Evolutionary conservation across 2,797 vertebrate species (phyloP), one percentile per base, ranked within the genome.

Genomic region (Xiphophorus birchmanni): DNA sequence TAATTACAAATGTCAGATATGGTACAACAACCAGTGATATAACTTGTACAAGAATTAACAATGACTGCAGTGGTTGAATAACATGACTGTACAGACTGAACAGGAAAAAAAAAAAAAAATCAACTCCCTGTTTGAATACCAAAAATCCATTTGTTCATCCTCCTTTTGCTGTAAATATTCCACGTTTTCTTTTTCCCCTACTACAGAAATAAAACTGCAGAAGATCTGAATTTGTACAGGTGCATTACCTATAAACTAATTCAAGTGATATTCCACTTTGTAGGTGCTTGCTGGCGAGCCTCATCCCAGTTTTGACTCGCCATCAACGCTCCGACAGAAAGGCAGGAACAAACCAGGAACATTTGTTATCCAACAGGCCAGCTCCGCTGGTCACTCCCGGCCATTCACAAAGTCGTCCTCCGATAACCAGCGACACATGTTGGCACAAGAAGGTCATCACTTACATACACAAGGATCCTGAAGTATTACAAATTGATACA

Each of bases 1-100:
- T 95, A 96, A 96, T 95, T 96, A 96, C 96, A 96, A 97, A 95
- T 95, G 94, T 95, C 94, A 91, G 94, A 93, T 95, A 95, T 96
- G 93, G 88, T 96, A 95, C 95, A 96, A 96, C 91, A 95, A 95
- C 95, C 94, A 96, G 95, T 95, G 94, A 96, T 95, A 96, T 91
- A 96, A 95, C 95, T 96, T 95, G 91, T 95, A 96, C 91, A 95
- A 95, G 89, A 96, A 96, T 95, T 95, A 95, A 95, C 95, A 96
- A 93, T 95, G 93, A 95, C 95, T 94, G 95, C 95, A 96, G 95
- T 96, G 96, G 95, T 96, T 96, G 95, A 96, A 94, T 93, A 82
- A 95, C 93, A 95, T 94, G 93, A 95, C 95, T 96, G 94, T 95
- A 96, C 94, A 96, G 92, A 89, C 95, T 93, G 86, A 92, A 94